Conservation (phyloP, 2,888 invertebrate species). For the Mactromeris polynyma region DNA sequence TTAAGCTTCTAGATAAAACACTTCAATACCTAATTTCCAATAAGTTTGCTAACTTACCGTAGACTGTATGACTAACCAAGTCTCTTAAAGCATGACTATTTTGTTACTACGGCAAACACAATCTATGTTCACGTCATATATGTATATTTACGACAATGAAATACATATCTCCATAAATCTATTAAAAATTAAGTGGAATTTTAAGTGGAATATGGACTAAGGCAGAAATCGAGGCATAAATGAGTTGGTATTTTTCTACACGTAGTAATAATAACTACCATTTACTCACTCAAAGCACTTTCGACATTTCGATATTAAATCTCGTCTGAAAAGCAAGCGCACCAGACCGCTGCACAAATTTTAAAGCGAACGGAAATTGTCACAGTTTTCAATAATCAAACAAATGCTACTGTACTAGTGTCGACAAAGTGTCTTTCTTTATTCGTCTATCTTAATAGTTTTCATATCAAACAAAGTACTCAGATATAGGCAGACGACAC, state of each 20-base stretch:
- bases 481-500: neutral
- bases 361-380: neutral
- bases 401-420: neutral
- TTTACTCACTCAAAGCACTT: neutral
- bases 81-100: neutral
- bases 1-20: neutral
- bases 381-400: neutral
- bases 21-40: neutral
- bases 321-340: neutral
- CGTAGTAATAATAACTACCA: neutral
- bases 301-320: neutral
- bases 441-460: neutral
- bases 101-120: neutral
- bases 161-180: neutral
- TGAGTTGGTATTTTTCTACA: neutral
- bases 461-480: slow-evolving; percentile 18
- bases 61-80: neutral
- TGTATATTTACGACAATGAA: neutral
- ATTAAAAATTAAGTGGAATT: too few species aligned
- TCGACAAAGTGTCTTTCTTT: neutral
- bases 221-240: too few species aligned
- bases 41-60: neutral
- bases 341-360: neutral
- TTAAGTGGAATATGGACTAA: too few species aligned
- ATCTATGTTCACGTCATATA: neutral